phyloP scores from a whole-genome alignment of 2,888 invertebrate species.

The Drosophila greeni region DNA sequence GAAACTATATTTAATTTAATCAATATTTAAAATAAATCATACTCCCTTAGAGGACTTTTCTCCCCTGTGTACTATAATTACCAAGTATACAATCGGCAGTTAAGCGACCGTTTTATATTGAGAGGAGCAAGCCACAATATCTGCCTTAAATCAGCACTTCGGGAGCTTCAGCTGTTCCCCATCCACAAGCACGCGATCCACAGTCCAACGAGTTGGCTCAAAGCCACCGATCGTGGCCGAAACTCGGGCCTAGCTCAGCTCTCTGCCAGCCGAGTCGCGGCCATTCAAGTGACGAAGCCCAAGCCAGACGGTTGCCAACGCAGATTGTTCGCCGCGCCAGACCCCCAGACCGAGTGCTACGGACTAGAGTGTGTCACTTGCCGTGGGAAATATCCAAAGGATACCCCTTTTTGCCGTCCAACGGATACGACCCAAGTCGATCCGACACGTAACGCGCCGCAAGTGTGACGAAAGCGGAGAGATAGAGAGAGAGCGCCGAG shows the following conservation, averaged over 20 bases:
- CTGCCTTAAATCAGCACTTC: conserved; percentile 13
- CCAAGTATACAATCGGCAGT: neutral
- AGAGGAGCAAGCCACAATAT: neutral
- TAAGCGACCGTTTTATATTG: conserved; percentile 3
- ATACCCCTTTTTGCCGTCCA: neutral
- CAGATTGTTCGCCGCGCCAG: neutral
- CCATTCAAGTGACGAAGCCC: conserved; percentile 62
- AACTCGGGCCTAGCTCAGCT: conserved; percentile 31
- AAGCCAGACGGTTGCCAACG: conserved; percentile 54
- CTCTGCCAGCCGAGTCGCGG: conserved; percentile 14
- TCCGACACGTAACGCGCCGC: conserved; percentile 10
- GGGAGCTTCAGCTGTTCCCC: conserved; percentile 1
- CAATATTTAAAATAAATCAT: no score
- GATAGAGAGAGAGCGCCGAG: conserved; percentile 10
- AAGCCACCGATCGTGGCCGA: conserved; percentile 21
- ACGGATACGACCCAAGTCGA: conserved; percentile 1
- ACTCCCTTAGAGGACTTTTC: no score
- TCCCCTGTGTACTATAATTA: conserved; percentile 3
- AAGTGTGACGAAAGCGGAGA: conserved; percentile 33
- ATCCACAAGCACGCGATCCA: conserved; percentile 35
- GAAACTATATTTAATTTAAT: no score
- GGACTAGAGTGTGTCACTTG: conserved; percentile 7
- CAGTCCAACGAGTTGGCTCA: conserved; percentile 40
- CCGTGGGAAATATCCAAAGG: conserved; percentile 24
- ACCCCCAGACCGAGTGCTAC: conserved; percentile 5